Conservation (phyloP, 37 sponge, comb jelly and placozoan genomes). For the Cliona cf. orientalis region DNA sequence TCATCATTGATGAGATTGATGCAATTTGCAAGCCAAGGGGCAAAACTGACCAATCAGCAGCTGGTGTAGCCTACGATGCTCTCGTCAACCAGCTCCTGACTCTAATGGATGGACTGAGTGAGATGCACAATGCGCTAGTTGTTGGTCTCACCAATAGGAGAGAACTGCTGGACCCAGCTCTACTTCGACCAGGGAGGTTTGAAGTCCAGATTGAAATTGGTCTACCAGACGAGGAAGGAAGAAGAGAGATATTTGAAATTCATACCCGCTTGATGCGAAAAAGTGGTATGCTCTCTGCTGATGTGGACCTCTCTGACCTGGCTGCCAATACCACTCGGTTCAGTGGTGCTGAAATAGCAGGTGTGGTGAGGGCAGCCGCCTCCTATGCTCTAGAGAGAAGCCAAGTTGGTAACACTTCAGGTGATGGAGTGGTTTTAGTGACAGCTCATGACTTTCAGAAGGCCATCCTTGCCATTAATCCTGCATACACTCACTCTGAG, state of each 20-base stretch:
- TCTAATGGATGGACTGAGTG: constrained; percentile 64
- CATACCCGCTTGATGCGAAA: constrained; percentile 76
- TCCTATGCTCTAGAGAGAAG: constrained; percentile 78
- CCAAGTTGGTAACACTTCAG: constrained; percentile 5
- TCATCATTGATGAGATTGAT: constrained; percentile 94
- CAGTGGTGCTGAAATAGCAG: constrained; percentile 95
- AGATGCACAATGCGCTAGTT: constrained; percentile 81
- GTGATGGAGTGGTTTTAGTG: constrained; percentile 12
- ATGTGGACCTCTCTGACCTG: constrained; percentile 70
- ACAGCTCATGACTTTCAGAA: constrained; percentile 43
- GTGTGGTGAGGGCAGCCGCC: constrained; percentile 84
- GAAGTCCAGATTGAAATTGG: constrained; percentile 91
- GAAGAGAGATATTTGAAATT: constrained; percentile 88
- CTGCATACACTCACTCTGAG: constrained; percentile 72
- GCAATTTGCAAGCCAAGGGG: constrained; percentile 94
- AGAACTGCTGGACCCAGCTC: constrained; percentile 87
- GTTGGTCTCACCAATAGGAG: constrained; percentile 81
- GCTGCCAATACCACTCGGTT: constrained; percentile 83
- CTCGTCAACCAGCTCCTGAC: constrained; percentile 91
- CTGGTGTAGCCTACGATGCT: constrained; percentile 88
- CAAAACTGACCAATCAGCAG: constrained; percentile 69
- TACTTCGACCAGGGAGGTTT: constrained; percentile 88
- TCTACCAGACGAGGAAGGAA: constrained; percentile 81
- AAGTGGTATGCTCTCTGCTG: constrained; percentile 37
- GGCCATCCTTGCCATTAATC: constrained; percentile 23